A percentile compares a stretch with the other conserved stretches of the same genome.
These are phyloP conservation scores for Mirounga angustirostris DNA, from an alignment of 2,113 vertebrate genomes.

Conservation along the genomic window DNA sequence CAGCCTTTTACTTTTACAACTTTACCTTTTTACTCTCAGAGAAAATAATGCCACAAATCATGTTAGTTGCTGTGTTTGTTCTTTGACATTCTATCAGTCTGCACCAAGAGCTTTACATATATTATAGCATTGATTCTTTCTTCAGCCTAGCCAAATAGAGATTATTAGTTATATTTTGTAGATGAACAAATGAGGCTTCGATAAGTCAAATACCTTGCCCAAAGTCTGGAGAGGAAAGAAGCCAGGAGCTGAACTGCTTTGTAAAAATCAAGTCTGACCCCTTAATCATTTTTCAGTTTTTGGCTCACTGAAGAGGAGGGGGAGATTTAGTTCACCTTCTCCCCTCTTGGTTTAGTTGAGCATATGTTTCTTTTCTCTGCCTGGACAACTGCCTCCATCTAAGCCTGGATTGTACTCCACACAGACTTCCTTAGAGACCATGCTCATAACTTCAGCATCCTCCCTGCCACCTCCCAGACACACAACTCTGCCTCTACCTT, in stretches of 20 bases:
- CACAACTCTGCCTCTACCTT: background rate
- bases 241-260: background rate
- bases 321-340: background rate
- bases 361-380: background rate
- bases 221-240: background rate
- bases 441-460: no score
- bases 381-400: background rate
- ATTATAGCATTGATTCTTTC: background rate
- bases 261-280: background rate
- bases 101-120: background rate
- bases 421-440: background rate
- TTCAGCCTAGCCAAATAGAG: background rate
- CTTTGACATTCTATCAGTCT: background rate
- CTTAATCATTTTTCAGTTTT: background rate
- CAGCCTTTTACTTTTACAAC: background rate
- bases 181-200: background rate
- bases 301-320: background rate
- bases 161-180: background rate
- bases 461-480: rapidly evolving
- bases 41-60: background rate
- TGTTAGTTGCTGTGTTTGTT: background rate
- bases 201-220: background rate
- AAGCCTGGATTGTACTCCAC: background rate
- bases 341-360: background rate
- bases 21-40: background rate